A percentile compares a stretch with the other conserved stretches of the same genome.
Conservation (phyloP, 2,888 invertebrate species). For the Dicyrtoma fusca region DNA sequence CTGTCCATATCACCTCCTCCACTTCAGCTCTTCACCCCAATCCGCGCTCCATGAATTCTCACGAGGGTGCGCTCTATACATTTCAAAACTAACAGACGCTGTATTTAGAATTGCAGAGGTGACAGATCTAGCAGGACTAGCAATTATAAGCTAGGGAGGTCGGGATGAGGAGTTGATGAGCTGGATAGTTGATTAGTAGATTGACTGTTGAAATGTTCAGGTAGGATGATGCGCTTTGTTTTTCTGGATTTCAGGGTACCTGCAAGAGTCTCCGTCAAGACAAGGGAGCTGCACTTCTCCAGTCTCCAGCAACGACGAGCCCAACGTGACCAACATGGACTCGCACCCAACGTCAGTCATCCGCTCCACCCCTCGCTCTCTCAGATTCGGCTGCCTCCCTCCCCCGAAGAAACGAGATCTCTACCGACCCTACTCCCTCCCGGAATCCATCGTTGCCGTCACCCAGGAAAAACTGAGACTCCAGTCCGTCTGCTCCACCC, state of each 20-base stretch:
- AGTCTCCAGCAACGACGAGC: conserved; percentile 63
- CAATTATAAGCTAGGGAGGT: no score
- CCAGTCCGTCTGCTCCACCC: conserved; percentile 53
- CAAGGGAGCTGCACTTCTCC: conserved; percentile 65
- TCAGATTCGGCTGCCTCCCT: conserved; percentile 59
- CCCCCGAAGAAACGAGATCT: conserved; percentile 91
- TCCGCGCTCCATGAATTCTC: no score
- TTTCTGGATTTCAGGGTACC: conserved; percentile 46
- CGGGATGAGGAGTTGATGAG: no score
- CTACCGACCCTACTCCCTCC: conserved; percentile 76
- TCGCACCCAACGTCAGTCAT: conserved; percentile 39
- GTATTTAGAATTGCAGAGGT: no score
- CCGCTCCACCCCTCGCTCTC: conserved; percentile 26
- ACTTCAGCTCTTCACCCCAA: no score
- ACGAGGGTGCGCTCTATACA: no score
- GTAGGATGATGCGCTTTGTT: no score
- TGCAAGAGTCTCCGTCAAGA: conserved; percentile 54
- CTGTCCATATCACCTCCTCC: no score
- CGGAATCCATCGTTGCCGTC: conserved; percentile 55
- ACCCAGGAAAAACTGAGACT: conserved; percentile 54
- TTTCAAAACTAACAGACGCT: no score
- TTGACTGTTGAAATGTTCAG: no score
- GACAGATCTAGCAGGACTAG: no score
- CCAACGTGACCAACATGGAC: conserved; percentile 55
- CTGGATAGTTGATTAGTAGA: no score